Conservation (phyloP, 2,113 vertebrate species). For the Leucosticte australis region DNA sequence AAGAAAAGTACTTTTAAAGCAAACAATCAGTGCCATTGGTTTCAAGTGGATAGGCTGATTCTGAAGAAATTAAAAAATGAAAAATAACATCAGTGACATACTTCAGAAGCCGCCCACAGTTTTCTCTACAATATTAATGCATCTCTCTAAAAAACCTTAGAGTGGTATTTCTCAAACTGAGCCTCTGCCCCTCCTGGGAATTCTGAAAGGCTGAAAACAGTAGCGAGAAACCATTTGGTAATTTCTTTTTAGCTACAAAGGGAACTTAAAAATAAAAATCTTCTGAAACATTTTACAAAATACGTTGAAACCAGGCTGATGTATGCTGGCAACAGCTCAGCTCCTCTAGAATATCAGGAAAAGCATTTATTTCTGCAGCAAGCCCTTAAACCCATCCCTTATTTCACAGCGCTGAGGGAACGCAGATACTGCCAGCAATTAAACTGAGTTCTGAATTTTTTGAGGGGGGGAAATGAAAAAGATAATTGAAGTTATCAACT, state of each 20-base stretch:
- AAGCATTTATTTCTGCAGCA: background rate
- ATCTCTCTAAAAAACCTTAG: background rate
- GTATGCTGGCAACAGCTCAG: background rate
- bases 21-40: background rate
- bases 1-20: background rate
- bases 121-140: slow-evolving; percentile 16
- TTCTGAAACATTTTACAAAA: background rate
- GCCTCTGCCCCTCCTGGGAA: background rate
- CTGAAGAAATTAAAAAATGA: background rate
- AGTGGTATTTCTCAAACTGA: slow-evolving; percentile 1
- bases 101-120: background rate
- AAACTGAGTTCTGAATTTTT: background rate
- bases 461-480: rapidly evolving
- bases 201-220: slow-evolving; percentile 21
- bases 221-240: background rate
- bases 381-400: background rate
- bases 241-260: slow-evolving; percentile 23
- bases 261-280: background rate
- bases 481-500: background rate
- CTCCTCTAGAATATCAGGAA: background rate
- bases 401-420: background rate
- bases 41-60: background rate
- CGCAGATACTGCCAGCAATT: background rate
- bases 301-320: background rate
- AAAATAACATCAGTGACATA: background rate